Evolutionary conservation across 2,797 vertebrate species (phyloP), one percentile per base, ranked within the genome.

Genomic region (Sebastes steindachneri): DNA sequence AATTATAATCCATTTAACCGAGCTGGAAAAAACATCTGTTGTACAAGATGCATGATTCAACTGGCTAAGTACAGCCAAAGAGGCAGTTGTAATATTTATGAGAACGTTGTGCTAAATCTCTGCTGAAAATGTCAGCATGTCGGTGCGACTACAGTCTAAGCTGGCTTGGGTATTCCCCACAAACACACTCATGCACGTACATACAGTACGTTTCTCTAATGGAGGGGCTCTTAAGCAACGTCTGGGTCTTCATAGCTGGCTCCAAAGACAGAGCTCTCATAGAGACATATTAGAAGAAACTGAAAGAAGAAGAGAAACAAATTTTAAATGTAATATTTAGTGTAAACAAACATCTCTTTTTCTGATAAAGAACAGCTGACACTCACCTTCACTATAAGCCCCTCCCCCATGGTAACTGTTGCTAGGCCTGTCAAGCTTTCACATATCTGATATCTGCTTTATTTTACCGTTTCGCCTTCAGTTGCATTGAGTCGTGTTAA

Each of bases 21-120:
- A 41, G 66, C 41, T 26, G 31, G 54, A 9, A 14, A 60, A 75
- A 60, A 69, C 72, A 79, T 82, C 68, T 82, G 79, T 72, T 74
- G 76, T 77, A 71, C 71, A 84, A 77, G 78, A 80, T 54, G 82
- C 79, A 88, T 69, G 84, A 82, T 84, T 87, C 74, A 82, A 35
- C 31, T 21, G 25, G 68, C 77, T 82, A 89, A 90, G 85, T 79
- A 86, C 80, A 91, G 83, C 79, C 73, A 83, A 72, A 79, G 79
- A 83, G 68, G 63, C 26, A 26, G 73, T 14, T 90, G 75, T 77
- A 89, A 77, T 88, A 89, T 90, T 88, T 76, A 90, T 90, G 77
- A 90, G 78, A 63, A 62, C 0, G 15, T 77, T n/a, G 71, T 64
- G 70, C 79, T 82, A 78, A 88, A 88, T 90, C 77, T 83, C 74